A percentile compares a stretch with the other conserved stretches of the same genome.
Evolutionary conservation across 2,797 vertebrate genomes (phyloP).

Genomic region (Mormyrops attenuatus): DNA sequence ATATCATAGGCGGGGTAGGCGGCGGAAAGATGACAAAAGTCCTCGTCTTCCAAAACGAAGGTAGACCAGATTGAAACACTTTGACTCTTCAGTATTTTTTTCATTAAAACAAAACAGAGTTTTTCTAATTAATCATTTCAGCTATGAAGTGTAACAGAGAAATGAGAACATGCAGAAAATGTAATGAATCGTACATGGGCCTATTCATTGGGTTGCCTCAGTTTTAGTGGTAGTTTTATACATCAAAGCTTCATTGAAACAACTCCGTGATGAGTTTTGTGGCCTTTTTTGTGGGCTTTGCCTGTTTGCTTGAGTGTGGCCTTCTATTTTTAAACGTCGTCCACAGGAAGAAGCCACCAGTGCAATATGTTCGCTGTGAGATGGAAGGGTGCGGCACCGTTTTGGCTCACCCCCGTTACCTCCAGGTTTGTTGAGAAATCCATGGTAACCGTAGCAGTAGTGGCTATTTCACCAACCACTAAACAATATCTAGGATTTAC

Average conservation of each 20-base stretch:
- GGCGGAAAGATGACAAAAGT: slow-evolving; percentile 96
- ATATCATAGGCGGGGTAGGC: slow-evolving; percentile 77
- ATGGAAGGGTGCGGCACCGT: slow-evolving; percentile 97
- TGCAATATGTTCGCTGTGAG: slow-evolving; percentile 96
- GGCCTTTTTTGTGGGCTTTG: no score
- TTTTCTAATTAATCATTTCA: background rate
- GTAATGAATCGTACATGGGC: background rate
- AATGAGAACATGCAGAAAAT: background rate
- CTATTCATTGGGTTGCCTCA: background rate
- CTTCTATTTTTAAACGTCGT: background rate
- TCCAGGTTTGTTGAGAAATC: slow-evolving; percentile 71
- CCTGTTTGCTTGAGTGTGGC: background rate
- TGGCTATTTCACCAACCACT: background rate
- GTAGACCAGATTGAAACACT: slow-evolving; percentile 52
- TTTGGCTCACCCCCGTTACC: slow-evolving; percentile 89
- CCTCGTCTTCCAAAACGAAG: slow-evolving; percentile 90
- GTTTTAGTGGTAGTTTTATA: background rate
- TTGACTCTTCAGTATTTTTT: background rate
- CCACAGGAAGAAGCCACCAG: slow-evolving; percentile 90
- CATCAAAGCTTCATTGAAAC: background rate
- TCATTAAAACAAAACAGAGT: background rate
- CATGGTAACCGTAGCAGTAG: background rate
- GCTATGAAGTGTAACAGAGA: background rate
- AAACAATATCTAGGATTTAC: background rate
- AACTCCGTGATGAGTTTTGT: background rate